Evolutionary conservation across 2,797 vertebrate genomes (phyloP).

Genomic region (Poeciliopsis gracilis): DNA sequence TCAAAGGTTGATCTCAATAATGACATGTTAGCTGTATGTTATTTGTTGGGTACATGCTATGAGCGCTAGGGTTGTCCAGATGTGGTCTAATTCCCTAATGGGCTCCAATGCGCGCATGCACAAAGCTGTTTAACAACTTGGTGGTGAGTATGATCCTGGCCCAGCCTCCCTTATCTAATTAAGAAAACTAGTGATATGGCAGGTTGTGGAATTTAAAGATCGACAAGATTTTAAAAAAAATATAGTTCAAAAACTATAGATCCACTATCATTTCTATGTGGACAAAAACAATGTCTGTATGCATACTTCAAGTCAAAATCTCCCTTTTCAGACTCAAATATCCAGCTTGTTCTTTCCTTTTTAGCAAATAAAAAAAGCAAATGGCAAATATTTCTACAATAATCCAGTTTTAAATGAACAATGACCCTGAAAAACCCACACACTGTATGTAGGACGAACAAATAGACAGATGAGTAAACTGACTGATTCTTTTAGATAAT

Average conservation of each 20-base stretch:
- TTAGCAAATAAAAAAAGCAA: neutral
- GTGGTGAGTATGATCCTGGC: conserved; percentile 15
- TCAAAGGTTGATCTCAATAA: conserved; percentile 19
- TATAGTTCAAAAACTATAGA: neutral
- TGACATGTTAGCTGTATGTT: conserved; percentile 18
- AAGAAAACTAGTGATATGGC: conserved; percentile 44
- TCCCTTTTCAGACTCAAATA: neutral
- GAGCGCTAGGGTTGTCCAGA: conserved; percentile 55
- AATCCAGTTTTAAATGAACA: neutral
- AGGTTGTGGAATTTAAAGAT: conserved; percentile 48
- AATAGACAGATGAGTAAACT: neutral
- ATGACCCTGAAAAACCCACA: neutral
- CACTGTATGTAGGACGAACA: neutral
- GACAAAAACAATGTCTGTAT: neutral
- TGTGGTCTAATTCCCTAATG: conserved; percentile 72
- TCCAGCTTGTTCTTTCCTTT: neutral
- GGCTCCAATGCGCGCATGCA: conserved; percentile 25
- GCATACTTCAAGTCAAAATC: neutral
- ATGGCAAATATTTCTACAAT: neutral
- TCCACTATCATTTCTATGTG: neutral
- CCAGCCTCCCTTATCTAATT: conserved; percentile 47
- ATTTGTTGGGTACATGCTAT: conserved; percentile 17
- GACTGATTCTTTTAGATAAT: neutral
- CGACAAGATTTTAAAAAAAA: conserved; percentile 15
- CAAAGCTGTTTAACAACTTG: neutral